Percentiles rank a stretch among this genome's conserved stretches.
These are phyloP conservation scores for Cynopterus sphinx DNA, from an alignment of 2,797 vertebrate genomes.

Conservation along the genomic window DNA sequence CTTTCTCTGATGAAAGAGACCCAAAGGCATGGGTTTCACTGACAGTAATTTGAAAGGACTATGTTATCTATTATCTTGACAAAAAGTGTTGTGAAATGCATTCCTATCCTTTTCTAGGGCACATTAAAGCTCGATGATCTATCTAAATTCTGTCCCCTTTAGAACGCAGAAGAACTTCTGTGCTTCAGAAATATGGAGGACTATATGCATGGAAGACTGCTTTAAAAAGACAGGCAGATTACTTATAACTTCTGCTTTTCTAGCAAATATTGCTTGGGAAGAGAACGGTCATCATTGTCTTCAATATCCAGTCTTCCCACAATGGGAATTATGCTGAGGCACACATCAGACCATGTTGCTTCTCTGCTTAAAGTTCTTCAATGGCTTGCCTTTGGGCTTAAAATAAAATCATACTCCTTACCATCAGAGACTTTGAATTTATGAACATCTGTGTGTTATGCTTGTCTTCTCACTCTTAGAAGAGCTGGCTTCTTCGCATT, in stretches of 20 bases:
- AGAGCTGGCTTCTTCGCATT: neutral
- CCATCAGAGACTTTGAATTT: neutral
- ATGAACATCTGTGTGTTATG: neutral
- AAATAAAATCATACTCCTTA: neutral
- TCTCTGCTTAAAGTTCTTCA: conserved; percentile 41
- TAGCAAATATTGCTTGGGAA: neutral
- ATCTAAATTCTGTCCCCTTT: neutral
- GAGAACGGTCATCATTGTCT: conserved; percentile 31
- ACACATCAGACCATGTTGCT: neutral
- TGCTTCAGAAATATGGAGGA: neutral
- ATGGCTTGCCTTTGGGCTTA: neutral
- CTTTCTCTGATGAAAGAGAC: neutral
- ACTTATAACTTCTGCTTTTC: conserved; percentile 24
- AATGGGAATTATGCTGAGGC: neutral
- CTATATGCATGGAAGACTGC: neutral
- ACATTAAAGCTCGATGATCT: neutral
- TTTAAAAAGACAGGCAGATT: conserved; percentile 24
- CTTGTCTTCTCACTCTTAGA: neutral
- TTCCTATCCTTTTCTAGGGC: neutral
- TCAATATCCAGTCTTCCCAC: neutral
- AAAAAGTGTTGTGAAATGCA: neutral
- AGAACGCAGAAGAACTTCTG: neutral
- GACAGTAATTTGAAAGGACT: neutral
- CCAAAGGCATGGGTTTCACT: neutral
- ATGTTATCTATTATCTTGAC: conserved; percentile 22